Percentiles rank a stretch among this genome's conserved stretches.
Conservation (phyloP, 1,140 invertebrate genomes). For the Lasioglossum baleicum region DNA sequence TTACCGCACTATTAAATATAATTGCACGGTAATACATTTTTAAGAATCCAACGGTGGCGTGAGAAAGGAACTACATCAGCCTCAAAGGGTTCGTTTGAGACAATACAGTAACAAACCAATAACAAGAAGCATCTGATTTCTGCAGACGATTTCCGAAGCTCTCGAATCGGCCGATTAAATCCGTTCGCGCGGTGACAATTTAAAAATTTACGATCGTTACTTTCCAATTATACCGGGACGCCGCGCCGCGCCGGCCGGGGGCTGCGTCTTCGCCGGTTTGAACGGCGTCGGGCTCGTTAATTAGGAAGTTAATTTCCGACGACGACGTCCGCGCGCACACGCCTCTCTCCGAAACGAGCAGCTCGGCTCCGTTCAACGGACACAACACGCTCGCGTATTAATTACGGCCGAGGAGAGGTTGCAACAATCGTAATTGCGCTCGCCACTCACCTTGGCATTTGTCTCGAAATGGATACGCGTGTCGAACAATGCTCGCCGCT, state of each 20-base stretch:
- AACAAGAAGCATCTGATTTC: neutral
- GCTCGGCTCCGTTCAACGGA: neutral
- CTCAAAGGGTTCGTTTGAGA: too few species aligned
- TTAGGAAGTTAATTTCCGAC: constrained; percentile 48
- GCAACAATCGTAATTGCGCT: constrained; percentile 58
- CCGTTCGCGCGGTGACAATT: constrained; percentile 36
- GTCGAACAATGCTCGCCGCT: constrained; percentile 71
- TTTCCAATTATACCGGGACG: constrained; percentile 35
- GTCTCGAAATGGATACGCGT: constrained; percentile 69
- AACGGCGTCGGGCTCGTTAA: constrained; percentile 42
- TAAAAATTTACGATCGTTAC: constrained; percentile 37
- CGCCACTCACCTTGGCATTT: constrained; percentile 72
- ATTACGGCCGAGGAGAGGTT: constrained; percentile 55
- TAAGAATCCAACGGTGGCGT: too few species aligned
- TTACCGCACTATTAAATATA: too few species aligned
- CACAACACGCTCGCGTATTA: constrained; percentile 63
- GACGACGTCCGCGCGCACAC: constrained; percentile 20
- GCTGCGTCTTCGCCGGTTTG: constrained; percentile 23
- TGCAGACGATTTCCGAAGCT: constrained; percentile 8
- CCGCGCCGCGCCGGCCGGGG: neutral
- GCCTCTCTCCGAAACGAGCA: neutral
- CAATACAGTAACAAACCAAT: too few species aligned
- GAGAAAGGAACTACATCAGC: too few species aligned
- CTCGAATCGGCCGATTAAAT: constrained; percentile 46
- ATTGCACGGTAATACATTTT: too few species aligned